Conservation (phyloP, 2,113 vertebrate species). For the Hemiscyllium ocellatum region DNA sequence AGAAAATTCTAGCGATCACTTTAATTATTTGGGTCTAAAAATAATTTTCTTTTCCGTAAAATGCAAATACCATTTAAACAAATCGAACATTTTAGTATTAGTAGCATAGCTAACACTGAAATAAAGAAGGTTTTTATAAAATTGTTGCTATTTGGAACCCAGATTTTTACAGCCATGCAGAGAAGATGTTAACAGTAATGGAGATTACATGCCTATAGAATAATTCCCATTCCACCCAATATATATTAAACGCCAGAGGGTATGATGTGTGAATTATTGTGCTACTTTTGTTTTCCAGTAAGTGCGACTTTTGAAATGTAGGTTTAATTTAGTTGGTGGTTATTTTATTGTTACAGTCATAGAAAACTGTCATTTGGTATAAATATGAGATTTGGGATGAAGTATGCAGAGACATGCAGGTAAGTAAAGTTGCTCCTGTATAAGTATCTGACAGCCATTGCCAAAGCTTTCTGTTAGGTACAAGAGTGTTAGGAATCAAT, state of each 20-base stretch:
- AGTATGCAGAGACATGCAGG: background rate
- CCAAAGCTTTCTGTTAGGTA: no score
- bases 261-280: background rate
- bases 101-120: background rate
- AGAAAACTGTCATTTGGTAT: background rate
- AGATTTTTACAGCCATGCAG: background rate
- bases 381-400: background rate
- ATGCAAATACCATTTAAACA: background rate
- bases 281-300: background rate
- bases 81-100: background rate
- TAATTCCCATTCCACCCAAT: background rate
- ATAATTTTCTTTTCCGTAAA: background rate
- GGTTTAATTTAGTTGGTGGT: background rate
- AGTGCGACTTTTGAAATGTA: background rate
- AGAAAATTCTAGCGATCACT: background rate
- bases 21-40: no score
- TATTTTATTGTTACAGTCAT: background rate
- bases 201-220: background rate
- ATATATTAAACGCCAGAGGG: background rate
- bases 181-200: slow-evolving; percentile 16
- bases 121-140: background rate
- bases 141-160: background rate
- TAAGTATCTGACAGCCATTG: background rate
- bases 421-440: background rate
- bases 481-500: background rate